Conservation (phyloP, 1,140 invertebrate species). For the Cepaea nemoralis region DNA sequence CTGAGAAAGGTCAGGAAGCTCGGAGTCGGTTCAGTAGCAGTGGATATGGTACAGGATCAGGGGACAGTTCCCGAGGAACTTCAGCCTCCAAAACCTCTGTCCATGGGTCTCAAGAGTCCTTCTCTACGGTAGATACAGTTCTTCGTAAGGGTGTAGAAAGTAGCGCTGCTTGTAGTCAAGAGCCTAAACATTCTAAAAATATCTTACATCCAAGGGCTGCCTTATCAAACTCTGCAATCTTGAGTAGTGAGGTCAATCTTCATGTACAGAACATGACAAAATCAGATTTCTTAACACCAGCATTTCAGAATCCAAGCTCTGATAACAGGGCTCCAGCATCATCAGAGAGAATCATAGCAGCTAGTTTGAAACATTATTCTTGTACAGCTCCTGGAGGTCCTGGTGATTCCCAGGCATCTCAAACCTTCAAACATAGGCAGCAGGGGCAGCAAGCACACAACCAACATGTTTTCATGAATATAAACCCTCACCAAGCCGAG, state of each 20-base stretch:
- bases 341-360: not conserved
- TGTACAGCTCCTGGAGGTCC: not conserved
- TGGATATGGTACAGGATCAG: not conserved
- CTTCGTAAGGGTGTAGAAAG: not conserved
- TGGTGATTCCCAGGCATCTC: not conserved
- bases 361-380: not conserved
- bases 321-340: not conserved
- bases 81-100: not conserved
- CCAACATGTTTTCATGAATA: not conserved
- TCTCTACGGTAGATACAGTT: not conserved
- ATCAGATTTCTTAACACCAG: not conserved
- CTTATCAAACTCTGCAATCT: not conserved
- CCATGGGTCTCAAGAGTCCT: not conserved
- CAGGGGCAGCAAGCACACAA: not conserved
- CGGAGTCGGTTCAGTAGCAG: not conserved
- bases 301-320: not conserved
- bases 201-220: not conserved
- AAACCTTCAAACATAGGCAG: not conserved
- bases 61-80: not conserved
- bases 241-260: not conserved
- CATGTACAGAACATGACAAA: not conserved
- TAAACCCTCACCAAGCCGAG: not conserved
- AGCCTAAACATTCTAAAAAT: not conserved
- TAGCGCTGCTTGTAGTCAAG: not conserved
- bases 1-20: constrained; percentile 2